These are phyloP conservation scores for Slavum lentiscoides DNA, from an alignment of 2,888 invertebrate species.

Conservation along the genomic window DNA sequence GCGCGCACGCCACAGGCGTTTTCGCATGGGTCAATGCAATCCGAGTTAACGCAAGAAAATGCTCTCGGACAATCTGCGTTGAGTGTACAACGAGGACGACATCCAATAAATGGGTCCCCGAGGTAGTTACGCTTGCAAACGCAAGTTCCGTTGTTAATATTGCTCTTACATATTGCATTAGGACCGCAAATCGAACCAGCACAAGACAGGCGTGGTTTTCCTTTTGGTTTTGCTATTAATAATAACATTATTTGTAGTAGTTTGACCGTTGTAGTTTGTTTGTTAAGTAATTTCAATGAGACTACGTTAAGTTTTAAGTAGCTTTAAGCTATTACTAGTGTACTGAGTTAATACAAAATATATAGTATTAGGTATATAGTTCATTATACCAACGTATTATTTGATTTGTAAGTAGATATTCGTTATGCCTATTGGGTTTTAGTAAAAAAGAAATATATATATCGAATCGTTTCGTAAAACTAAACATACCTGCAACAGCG, in stretches of 20 bases:
- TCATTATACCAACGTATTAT: not conserved
- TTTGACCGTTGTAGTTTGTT: conserved; percentile 25
- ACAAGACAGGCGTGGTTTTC: conserved; percentile 67
- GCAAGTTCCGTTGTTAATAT: conserved; percentile 64
- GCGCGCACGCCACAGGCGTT: conserved; percentile 65
- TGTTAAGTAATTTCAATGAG: conserved; percentile 13
- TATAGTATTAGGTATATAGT: conserved; percentile 3
- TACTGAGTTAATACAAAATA: not conserved
- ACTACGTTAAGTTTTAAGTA: not conserved
- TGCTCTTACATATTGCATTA: conserved; percentile 65
- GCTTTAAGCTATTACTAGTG: conserved; percentile 23
- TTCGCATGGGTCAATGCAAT: conserved; percentile 75
- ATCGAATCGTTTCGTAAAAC: not conserved
- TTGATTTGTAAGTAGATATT: conserved; percentile 3
- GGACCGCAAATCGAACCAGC: conserved; percentile 71
- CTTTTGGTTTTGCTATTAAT: conserved; percentile 56
- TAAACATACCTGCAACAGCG: conserved; percentile 59
- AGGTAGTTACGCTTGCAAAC: conserved; percentile 65
- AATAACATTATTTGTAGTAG: conserved; percentile 22
- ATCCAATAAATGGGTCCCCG: conserved; percentile 64
- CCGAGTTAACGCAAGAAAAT: conserved; percentile 71
- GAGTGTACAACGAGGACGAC: conserved; percentile 76
- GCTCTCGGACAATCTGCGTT: conserved; percentile 77
- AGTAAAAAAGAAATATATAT: conserved; percentile 11
- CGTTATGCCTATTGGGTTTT: not conserved